These are phyloP conservation scores for Drosophila ohnishii DNA, from an alignment of 1,140 invertebrate species.

Conservation along the genomic window DNA sequence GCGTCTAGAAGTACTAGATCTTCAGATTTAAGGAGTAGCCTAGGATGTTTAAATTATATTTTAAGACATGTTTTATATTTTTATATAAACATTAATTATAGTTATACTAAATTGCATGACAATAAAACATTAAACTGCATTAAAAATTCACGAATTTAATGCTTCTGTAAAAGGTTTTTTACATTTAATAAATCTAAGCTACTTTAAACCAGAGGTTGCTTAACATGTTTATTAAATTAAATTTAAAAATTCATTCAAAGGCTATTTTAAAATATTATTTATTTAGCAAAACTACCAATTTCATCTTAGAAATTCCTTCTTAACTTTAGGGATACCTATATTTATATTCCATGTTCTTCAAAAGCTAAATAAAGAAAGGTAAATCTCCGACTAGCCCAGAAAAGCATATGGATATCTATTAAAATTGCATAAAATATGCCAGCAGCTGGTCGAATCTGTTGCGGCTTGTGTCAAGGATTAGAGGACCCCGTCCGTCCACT, in stretches of 20 bases:
- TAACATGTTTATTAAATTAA: not conserved
- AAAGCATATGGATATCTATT: not conserved
- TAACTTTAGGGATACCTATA: not conserved
- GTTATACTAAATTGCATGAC: not conserved
- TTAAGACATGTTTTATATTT: not conserved
- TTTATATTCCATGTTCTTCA: not conserved
- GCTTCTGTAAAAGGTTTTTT: not conserved
- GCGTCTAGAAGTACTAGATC: too few species aligned
- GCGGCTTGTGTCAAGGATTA: conserved; percentile 21
- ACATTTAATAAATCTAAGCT: not conserved
- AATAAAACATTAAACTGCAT: not conserved
- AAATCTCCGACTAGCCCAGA: not conserved
- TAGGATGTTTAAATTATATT: not conserved
- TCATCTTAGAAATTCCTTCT: not conserved
- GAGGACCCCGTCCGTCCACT: not conserved
- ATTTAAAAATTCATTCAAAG: not conserved
- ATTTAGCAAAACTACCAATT: not conserved
- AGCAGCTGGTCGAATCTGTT: conserved; percentile 37
- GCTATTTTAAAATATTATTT: not conserved
- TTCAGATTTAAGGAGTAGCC: too few species aligned
- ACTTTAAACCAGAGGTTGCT: not conserved
- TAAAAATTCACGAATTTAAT: not conserved
- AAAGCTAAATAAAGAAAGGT: not conserved
- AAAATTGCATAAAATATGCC: conserved; percentile 10
- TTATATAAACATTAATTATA: not conserved